Evolutionary conservation across 2,888 invertebrate genomes (phyloP).

Genomic region (Acronicta psi): DNA sequence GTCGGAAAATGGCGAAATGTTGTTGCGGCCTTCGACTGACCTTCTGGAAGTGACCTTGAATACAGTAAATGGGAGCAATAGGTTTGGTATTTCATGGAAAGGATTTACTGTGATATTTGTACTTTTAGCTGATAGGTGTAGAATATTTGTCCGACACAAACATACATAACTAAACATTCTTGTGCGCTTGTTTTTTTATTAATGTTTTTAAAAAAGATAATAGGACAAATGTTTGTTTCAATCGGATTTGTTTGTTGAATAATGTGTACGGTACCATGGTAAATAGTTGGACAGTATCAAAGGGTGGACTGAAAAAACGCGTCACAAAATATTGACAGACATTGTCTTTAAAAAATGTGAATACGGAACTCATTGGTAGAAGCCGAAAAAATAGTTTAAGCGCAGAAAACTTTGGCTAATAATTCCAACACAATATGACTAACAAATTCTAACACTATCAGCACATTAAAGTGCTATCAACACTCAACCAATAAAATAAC

Average conservation of each 20-base stretch:
- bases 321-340: too few relatives aligned
- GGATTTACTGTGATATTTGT: constrained; percentile 12
- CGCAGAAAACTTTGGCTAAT: not conserved
- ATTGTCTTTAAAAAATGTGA: too few relatives aligned
- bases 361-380: too few relatives aligned
- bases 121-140: not conserved
- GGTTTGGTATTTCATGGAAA: constrained; percentile 9
- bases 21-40: constrained; percentile 65
- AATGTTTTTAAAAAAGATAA: too few relatives aligned
- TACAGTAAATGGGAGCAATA: constrained; percentile 23
- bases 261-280: too few relatives aligned
- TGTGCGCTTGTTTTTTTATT: too few relatives aligned
- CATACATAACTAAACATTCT: not conserved
- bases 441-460: not conserved
- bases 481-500: constrained; percentile 18
- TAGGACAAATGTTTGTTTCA: too few relatives aligned
- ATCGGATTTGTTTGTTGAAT: too few relatives aligned
- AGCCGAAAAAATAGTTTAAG: not conserved
- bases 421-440: not conserved
- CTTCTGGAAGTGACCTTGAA: constrained; percentile 54
- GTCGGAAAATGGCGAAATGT: constrained; percentile 73
- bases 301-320: too few relatives aligned
- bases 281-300: too few relatives aligned
- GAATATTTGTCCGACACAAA: not conserved
- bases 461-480: constrained; percentile 20